Conservation (phyloP, 2,113 vertebrate genomes). For the Myiopsitta monachus region DNA sequence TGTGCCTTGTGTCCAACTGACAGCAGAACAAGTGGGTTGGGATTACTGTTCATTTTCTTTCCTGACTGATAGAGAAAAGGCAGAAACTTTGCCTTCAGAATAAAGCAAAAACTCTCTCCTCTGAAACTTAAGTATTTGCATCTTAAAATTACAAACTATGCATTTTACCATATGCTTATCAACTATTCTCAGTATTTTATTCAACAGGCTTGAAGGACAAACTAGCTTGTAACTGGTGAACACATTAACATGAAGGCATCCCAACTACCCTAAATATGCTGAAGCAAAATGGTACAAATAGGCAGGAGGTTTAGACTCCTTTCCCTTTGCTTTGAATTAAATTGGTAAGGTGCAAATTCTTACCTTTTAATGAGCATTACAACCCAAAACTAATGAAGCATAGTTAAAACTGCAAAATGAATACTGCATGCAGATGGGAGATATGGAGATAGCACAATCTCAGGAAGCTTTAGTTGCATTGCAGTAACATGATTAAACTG, state of each 20-base stretch:
- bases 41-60: constrained; percentile 93
- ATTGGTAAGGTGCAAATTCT: not conserved
- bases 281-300: not conserved
- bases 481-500: not conserved
- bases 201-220: not conserved
- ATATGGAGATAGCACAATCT: constrained; percentile 24
- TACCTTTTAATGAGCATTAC: constrained; percentile 23
- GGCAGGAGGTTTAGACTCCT: not conserved
- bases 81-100: constrained; percentile 39
- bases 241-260: not conserved
- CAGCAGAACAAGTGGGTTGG: constrained; percentile 90
- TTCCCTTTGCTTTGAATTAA: constrained; percentile 24
- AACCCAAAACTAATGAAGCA: constrained; percentile 39
- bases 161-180: not conserved
- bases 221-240: not conserved
- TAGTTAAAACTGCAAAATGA: constrained; percentile 31
- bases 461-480: not conserved
- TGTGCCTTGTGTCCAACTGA: constrained; percentile 86
- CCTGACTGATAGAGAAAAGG: constrained; percentile 80
- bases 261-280: not conserved
- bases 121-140: not conserved
- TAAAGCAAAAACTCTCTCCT: not conserved
- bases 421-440: constrained; percentile 53
- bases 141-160: not conserved
- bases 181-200: not conserved